Evolutionary conservation across 2,113 vertebrate species (phyloP), one percentile per base, ranked within the genome.

Genomic region (Thomomys bottae): DNA sequence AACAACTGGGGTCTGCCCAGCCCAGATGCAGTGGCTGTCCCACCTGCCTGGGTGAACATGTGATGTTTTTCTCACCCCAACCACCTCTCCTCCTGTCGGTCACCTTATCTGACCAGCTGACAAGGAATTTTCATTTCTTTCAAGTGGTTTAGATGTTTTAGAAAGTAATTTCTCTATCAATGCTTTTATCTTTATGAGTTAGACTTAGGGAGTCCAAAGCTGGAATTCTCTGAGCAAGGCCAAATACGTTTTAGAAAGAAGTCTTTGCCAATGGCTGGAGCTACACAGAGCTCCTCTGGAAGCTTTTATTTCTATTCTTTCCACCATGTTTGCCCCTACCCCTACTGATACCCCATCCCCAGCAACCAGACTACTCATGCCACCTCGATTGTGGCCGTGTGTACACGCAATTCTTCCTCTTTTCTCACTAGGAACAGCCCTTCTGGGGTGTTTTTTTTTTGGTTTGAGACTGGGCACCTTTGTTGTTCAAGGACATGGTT

Each of bases 291-390:
- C 8, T 98, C 98, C 0, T 98, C 99, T 0, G 98, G 98, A 38
- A 98, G 98, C 98, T 98, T 85, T 98, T 98, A 97, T 99, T 98
- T 97, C 98, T 98, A 0, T 98, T 99, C 82, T 98, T 98, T 82
- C 98, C 0, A 98, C 97, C 0, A 98, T 98, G 1, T 98, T 98
- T 0, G 98, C 98, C 59, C 98, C 98, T 28, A 54, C 49, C 49
- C 49, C 17, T 54, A 14, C 49, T 54, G 49, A 15, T 15, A 54
- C 49, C 49, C 14, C 49, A 10, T 17, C 49, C 49, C 98, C 98
- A 8, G 98, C 96, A 98, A 98, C 71, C 63, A 10, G 17, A 54
- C 28, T 14, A 54, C 30, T 42, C 49, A 98, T 98, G 9, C 98
- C 98, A 30, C 98, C 98, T 1, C 98, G 99, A 98, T 97, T 93